Base-by-base conservation (phyloP, 1,140 invertebrate species). In the Danaus melanippus region DNA sequence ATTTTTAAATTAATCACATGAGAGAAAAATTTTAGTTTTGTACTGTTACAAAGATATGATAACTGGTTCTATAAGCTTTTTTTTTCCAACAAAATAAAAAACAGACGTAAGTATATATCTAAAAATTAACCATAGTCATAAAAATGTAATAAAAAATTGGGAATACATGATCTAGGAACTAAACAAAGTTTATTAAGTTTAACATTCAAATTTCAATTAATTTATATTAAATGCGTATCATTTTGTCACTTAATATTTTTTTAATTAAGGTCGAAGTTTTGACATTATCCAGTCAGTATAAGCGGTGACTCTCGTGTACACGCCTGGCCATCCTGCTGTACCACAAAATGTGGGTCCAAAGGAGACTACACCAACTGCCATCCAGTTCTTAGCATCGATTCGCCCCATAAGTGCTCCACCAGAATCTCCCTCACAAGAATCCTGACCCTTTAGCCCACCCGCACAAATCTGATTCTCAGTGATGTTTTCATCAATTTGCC, bases 261-360 rank as follows among this genome's bases (percentile, higher is more conserved):
- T n/a, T 1, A 39, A 32, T 43, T 61, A 65, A 10, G 52, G 56
- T 43, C 42, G 46, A 6, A 65, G 21, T 5, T 58, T 65, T n/a
- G 61, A 54, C 10, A 75, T 10, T 50, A 95, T 93, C 94, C 94
- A 95, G 17, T 91, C 88, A 0, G 91, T 69, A 60, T 90, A 95
- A n/a, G 89, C 74, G 0, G 87, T 81, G 0, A 95, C 91, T 50
- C 89, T 89, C 0, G 94, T 94, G 67, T 95, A 96, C 4, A 95
- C 91, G 1, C 93, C 93, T 0, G 94, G 93, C 89, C 90, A 92
- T 1, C 90, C 91, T 9, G 74, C 64, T 11, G 90, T 88, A 0
- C 92, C 94, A 66, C 94, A 96, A 0, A 90, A 89, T 0, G 89
- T 87, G 0, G 92, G 91, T 0, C 95, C 95, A 75, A 93, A 94